A percentile compares a stretch with the other conserved stretches of the same genome.
Evolutionary conservation across 2,113 vertebrate species (phyloP).

Genomic region (Lepus americanus): DNA sequence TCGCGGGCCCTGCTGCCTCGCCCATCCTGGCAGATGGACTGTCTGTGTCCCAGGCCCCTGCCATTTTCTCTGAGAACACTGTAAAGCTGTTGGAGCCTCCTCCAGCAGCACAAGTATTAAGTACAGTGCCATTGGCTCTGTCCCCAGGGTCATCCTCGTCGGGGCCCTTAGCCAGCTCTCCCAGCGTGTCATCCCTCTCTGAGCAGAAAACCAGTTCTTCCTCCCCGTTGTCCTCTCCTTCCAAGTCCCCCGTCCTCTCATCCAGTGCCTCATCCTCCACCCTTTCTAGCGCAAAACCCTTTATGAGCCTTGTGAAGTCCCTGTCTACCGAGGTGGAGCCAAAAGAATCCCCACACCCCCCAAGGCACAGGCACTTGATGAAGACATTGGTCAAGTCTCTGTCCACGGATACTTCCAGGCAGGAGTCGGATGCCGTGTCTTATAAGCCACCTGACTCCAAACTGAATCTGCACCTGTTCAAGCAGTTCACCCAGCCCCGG

Average conservation of each 20-base stretch:
- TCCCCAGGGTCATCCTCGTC: slow-evolving; percentile 87
- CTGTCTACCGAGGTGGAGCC: slow-evolving; percentile 96
- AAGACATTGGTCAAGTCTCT: slow-evolving; percentile 98
- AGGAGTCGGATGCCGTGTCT: slow-evolving; percentile 90
- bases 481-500: slow-evolving; percentile 98
- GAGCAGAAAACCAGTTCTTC: slow-evolving; percentile 90
- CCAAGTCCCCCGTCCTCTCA: slow-evolving; percentile 88
- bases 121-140: slow-evolving; percentile 86
- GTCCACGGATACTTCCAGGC: slow-evolving; percentile 95
- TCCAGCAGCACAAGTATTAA: slow-evolving; percentile 84
- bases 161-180: slow-evolving; percentile 82
- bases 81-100: slow-evolving; percentile 85
- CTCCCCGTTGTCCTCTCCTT: slow-evolving; percentile 91
- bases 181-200: slow-evolving; percentile 85
- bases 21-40: slow-evolving; percentile 85
- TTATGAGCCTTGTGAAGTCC: slow-evolving; percentile 95
- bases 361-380: slow-evolving; percentile 96
- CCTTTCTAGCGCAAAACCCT: slow-evolving; percentile 92
- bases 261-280: slow-evolving; percentile 85
- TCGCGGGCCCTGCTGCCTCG: slow-evolving; percentile 82
- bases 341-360: slow-evolving; percentile 89
- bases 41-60: slow-evolving; percentile 78
- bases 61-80: slow-evolving; percentile 81
- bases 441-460: slow-evolving; percentile 93
- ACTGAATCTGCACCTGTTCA: slow-evolving; percentile 97